These are phyloP conservation scores for Halocaridina rubra DNA, from an alignment of 2,888 invertebrate genomes.

Conservation along the genomic window DNA sequence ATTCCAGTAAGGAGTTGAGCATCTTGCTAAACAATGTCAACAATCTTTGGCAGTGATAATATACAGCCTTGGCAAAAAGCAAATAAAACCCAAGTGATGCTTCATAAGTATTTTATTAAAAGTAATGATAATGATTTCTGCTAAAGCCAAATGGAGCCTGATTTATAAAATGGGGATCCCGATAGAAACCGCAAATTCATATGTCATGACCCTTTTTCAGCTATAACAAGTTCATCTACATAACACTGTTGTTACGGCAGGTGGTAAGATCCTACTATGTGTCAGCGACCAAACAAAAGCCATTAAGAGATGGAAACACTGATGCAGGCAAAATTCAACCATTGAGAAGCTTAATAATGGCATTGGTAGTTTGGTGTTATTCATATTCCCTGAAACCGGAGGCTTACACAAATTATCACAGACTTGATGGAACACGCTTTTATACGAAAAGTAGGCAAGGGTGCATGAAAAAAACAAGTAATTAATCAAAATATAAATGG, in stretches of 20 bases:
- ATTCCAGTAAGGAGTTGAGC: too few species aligned
- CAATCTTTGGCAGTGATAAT: too few species aligned
- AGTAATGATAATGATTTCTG: constrained; percentile 40
- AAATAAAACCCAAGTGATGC: too few species aligned
- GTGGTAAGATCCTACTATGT: too few species aligned
- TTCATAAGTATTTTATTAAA: too few species aligned
- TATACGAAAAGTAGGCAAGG: not conserved
- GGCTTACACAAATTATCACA: not conserved
- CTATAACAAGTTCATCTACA: not conserved
- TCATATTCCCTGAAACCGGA: not conserved
- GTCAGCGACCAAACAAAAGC: too few species aligned
- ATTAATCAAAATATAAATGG: too few species aligned
- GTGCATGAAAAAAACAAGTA: not conserved
- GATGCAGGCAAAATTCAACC: too few species aligned
- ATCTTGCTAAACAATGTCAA: too few species aligned
- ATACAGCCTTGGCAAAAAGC: too few species aligned
- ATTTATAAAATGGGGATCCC: constrained; percentile 20
- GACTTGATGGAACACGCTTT: not conserved
- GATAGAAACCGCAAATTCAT: not conserved
- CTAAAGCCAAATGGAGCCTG: constrained; percentile 40
- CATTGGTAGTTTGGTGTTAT: not conserved
- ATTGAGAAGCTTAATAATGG: too few species aligned
- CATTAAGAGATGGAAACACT: too few species aligned
- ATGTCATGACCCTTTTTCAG: constrained; percentile 29
- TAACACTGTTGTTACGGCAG: not conserved